Evolutionary conservation across 2,113 vertebrate genomes (phyloP).

Genomic region (Solea solea): DNA sequence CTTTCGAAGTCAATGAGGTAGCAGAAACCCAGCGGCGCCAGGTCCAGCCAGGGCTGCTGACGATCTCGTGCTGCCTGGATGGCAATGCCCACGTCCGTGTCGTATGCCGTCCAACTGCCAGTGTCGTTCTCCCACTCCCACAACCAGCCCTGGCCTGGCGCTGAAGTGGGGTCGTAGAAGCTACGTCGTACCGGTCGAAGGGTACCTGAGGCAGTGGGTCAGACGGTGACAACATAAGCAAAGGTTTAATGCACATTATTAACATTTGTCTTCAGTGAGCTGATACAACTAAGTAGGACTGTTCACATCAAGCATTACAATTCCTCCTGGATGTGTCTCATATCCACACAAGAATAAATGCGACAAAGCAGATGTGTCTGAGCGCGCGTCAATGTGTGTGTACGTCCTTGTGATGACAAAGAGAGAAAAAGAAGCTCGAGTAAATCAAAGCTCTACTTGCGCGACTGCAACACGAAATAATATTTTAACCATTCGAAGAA

Average conservation of each 20-base stretch:
- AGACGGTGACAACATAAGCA: slow-evolving; percentile 4
- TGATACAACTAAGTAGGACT: too few relatives aligned
- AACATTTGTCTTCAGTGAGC: not conserved
- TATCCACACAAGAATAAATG: too few relatives aligned
- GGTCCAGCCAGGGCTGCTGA: slow-evolving; percentile 97
- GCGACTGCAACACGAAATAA: too few relatives aligned
- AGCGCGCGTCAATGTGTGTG: too few relatives aligned
- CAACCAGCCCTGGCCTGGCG: slow-evolving; percentile 94
- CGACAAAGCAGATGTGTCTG: too few relatives aligned
- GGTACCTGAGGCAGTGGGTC: slow-evolving; percentile 83
- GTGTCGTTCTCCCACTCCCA: slow-evolving; percentile 99
- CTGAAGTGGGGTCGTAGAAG: slow-evolving; percentile 95
- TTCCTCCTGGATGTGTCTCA: too few relatives aligned
- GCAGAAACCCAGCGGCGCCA: slow-evolving; percentile 96
- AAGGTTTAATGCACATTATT: not conserved
- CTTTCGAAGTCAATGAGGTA: slow-evolving; percentile 97
- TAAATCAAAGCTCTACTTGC: too few relatives aligned
- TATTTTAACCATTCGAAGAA: too few relatives aligned
- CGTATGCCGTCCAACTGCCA: slow-evolving; percentile 95
- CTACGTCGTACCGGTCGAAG: slow-evolving; percentile 93
- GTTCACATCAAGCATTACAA: too few relatives aligned
- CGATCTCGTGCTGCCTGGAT: slow-evolving; percentile 97
- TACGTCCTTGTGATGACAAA: too few relatives aligned
- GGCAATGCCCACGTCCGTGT: slow-evolving; percentile 96
- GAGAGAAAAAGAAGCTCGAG: too few relatives aligned